A percentile compares a stretch with the other conserved stretches of the same genome.
These are phyloP conservation scores for Wiebesia pumilae DNA, from an alignment of 1,140 invertebrate species.

Conservation along the genomic window DNA sequence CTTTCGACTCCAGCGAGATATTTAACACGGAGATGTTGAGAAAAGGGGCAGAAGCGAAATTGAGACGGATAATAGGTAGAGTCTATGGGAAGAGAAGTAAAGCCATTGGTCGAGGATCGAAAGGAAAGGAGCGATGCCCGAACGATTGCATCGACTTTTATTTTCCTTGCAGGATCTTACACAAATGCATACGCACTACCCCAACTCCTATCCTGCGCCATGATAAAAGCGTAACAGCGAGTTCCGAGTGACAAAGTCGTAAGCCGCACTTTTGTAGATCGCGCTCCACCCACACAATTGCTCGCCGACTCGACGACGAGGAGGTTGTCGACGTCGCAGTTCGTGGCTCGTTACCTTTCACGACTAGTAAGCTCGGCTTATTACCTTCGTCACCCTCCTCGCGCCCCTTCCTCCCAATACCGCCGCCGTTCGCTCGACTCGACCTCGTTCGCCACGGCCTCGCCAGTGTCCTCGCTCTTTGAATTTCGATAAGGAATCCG, in stretches of 20 bases:
- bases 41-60: not conserved
- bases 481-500: not conserved
- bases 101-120: not conserved
- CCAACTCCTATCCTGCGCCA: not conserved
- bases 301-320: slow-evolving; percentile 43
- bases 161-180: no score
- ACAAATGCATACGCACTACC: no score
- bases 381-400: slow-evolving; percentile 35
- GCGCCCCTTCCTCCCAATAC: no score
- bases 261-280: slow-evolving; percentile 47
- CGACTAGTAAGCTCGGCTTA: slow-evolving; percentile 47
- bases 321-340: not conserved
- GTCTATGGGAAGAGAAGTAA: not conserved
- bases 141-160: not conserved
- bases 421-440: not conserved
- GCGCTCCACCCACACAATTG: not conserved
- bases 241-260: slow-evolving; percentile 32
- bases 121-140: not conserved
- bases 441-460: not conserved
- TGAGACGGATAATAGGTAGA: not conserved
- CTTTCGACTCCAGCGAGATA: not conserved
- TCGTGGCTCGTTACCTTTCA: slow-evolving; percentile 48
- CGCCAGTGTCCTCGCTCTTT: not conserved
- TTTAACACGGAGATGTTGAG: not conserved
- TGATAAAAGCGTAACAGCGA: not conserved